Evolutionary conservation across 2,888 invertebrate species (phyloP).

Genomic region (Hemistola chrysoprasaria): DNA sequence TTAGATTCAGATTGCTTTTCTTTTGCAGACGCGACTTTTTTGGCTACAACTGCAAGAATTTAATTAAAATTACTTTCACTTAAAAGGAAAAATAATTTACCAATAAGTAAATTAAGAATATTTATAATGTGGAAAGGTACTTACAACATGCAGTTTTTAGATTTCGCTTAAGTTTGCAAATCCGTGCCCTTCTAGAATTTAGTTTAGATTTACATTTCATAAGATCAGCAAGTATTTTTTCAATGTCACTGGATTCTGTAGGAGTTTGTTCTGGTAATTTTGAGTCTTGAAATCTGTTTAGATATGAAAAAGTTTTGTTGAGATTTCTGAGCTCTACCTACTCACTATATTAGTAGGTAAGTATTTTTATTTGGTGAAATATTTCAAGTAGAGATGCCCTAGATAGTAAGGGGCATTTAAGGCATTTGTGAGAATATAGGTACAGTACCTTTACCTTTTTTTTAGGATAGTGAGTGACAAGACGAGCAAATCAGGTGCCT

Average conservation of each 20-base stretch:
- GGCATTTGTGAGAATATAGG: too few species aligned
- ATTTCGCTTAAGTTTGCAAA: conserved; percentile 44
- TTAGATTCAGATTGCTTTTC: conserved; percentile 42
- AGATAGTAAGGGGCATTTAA: too few species aligned
- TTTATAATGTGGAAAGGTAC: conserved; percentile 20
- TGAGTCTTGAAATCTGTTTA: conserved; percentile 36
- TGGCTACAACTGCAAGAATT: conserved; percentile 47
- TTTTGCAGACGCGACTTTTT: conserved; percentile 45
- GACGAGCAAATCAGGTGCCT: too few species aligned
- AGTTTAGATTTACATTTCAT: conserved; percentile 40
- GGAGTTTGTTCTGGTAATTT: not conserved
- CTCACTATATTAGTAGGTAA: too few species aligned
- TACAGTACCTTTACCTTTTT: too few species aligned
- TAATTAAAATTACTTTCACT: too few species aligned
- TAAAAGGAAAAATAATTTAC: too few species aligned
- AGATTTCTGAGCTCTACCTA: too few species aligned
- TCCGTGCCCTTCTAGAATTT: conserved; percentile 40
- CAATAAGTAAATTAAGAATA: too few species aligned
- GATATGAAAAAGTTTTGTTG: conserved; percentile 10
- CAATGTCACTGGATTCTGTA: conserved; percentile 12
- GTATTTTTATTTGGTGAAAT: too few species aligned
- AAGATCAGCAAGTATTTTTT: conserved; percentile 25
- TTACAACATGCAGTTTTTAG: conserved; percentile 53
- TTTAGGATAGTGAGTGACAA: too few species aligned
- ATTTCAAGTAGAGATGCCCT: too few species aligned